A percentile compares a stretch with the other conserved stretches of the same genome.
These are phyloP conservation scores for Pachliopta kotzebuea DNA, from an alignment of 2,888 invertebrate species.

Conservation along the genomic window DNA sequence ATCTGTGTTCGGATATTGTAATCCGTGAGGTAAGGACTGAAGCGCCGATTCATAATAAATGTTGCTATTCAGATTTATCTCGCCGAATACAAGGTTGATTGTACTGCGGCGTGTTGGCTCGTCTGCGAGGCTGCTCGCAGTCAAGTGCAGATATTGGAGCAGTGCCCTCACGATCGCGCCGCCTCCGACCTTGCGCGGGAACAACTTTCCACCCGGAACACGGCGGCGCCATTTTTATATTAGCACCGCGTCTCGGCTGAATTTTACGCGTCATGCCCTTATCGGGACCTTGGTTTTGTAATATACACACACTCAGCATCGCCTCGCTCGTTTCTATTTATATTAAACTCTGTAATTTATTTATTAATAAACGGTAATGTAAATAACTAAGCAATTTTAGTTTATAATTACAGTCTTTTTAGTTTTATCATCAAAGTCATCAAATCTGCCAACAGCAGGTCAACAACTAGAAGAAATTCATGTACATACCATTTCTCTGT, in stretches of 20 bases:
- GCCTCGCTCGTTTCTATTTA: not conserved
- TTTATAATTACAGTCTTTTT: too few species aligned
- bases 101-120: not conserved
- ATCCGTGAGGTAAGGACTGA: not conserved
- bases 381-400: too few species aligned
- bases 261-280: slow-evolving; percentile 50
- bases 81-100: slow-evolving; percentile 8
- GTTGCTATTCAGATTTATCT: not conserved
- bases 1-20: too few species aligned
- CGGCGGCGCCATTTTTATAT: slow-evolving; percentile 44
- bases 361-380: too few species aligned
- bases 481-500: too few species aligned
- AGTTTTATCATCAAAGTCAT: too few species aligned
- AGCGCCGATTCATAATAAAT: not conserved
- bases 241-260: slow-evolving; percentile 31
- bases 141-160: slow-evolving; percentile 41
- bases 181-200: slow-evolving; percentile 58
- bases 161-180: slow-evolving; percentile 58
- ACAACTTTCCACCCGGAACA: slow-evolving; percentile 73
- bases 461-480: too few species aligned
- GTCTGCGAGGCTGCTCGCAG: slow-evolving; percentile 46
- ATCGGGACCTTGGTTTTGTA: slow-evolving; percentile 38
- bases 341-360: too few species aligned
- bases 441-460: too few species aligned
- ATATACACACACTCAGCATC: not conserved